Evolutionary conservation across 2,113 vertebrate species (phyloP).

Genomic region (Pristiophorus japonicus): DNA sequence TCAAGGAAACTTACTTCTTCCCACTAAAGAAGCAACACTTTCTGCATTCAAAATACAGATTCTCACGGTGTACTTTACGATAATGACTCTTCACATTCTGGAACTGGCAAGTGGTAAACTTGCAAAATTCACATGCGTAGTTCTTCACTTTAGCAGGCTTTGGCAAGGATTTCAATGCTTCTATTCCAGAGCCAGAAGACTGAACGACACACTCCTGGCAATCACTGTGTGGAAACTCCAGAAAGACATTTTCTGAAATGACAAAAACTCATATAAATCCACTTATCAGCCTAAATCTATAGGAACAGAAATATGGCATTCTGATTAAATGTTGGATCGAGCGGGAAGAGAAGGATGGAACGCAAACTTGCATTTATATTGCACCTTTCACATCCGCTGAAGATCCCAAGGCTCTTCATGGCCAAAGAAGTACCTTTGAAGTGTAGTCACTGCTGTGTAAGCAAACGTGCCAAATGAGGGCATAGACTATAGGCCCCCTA

Average conservation of each 20-base stretch:
- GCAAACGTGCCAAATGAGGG: too few species aligned
- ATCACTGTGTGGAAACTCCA: background rate
- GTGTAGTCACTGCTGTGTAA: background rate
- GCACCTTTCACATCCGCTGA: background rate
- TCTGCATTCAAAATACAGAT: constrained; percentile 22
- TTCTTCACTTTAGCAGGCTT: background rate
- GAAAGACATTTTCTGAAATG: constrained; percentile 25
- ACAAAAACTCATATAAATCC: background rate
- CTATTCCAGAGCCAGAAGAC: background rate
- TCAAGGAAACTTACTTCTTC: background rate
- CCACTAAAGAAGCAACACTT: constrained; percentile 18
- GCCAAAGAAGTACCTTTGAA: background rate
- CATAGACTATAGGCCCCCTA: too few species aligned
- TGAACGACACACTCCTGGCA: background rate
- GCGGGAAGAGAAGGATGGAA: background rate
- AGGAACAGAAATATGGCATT: background rate
- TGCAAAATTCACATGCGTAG: constrained; percentile 12
- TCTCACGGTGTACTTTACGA: constrained; percentile 18
- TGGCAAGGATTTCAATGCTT: background rate
- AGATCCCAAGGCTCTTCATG: too few species aligned
- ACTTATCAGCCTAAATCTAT: background rate
- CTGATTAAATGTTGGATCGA: background rate
- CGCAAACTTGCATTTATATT: background rate
- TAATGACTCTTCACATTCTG: constrained; percentile 27
- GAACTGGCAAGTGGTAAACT: background rate